Evolutionary conservation across 2,888 invertebrate genomes (phyloP), one percentile per base, ranked within the genome.

Genomic region (Linnaemya vulpina): DNA sequence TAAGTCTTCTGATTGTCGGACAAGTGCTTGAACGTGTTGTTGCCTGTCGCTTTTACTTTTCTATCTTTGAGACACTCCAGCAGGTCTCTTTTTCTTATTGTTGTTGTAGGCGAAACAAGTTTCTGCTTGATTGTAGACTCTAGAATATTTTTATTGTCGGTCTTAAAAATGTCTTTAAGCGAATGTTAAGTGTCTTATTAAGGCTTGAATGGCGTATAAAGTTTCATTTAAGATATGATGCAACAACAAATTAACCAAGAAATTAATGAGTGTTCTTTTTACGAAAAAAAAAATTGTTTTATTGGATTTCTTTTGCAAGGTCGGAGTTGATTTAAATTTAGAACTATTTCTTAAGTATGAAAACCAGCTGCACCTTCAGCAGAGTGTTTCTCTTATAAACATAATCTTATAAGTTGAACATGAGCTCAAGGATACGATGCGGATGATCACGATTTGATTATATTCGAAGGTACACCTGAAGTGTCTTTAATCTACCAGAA

Each of bases 51-150:
- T 25, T 51, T 77, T 76, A 35, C 30, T 76, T 60, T 60, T 46
- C 25, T 68, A 3, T 13, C 1, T 55, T 68, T 49, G 9, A 38
- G 11, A 25, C 58, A n/a, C 35, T 25, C 35, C 55, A 35, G 35
- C 63, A 63, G n/a, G 35, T 70, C 38, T 62, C 46, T 51, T 58
- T 38, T 73, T 74, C 30, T 67, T 58, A 65, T 43, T 65, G 75
- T 43, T 65, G 75, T 84, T 80, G 80, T 76, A 76, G 84, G 80
- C 84, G 80, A 84, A 84, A 80, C 76, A 35, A 76, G 71, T 84
- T 80, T 73, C 35, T 38, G 7, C 25, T 40, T 71, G 20, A 1
- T 4, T 51, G 30, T 60, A 10, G 30, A 60, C n/a, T 35, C 43
- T 65, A 5, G 43, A 78, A 53, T 35, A 35, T 20, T 63, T 51